phyloP scores from a whole-genome alignment of 2,797 vertebrate species.

The Pangasius sanitwongsei region DNA sequence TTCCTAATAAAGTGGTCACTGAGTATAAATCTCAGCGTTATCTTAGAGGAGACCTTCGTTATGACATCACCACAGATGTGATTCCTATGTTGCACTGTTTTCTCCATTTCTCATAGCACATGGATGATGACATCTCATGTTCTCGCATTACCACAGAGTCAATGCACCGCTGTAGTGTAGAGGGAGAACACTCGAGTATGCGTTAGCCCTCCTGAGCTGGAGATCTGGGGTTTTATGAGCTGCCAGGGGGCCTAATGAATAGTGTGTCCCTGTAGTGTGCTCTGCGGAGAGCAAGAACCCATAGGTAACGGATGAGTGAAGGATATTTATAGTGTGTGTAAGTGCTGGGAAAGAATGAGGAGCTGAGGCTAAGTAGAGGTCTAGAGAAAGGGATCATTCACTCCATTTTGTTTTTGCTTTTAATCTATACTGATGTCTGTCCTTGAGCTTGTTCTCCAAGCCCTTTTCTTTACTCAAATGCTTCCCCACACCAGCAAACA shows the following conservation, averaged over 20 bases:
- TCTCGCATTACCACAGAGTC: conserved; percentile 45
- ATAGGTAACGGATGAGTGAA: conserved; percentile 34
- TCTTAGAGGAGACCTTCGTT: background rate
- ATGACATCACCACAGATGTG: background rate
- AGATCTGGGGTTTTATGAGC: conserved; percentile 49
- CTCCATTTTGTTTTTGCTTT: background rate
- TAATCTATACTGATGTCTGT: conserved; percentile 15
- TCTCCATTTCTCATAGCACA: conserved; percentile 43
- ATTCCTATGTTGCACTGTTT: background rate
- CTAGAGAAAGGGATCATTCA: conserved; percentile 2
- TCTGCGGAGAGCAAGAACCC: conserved; percentile 1
- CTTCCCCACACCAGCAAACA: conserved; percentile 10
- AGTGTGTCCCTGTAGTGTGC: conserved; percentile 32
- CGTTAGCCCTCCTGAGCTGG: conserved; percentile 18
- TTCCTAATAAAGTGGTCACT: background rate
- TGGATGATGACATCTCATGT: conserved; percentile 37
- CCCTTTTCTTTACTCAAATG: background rate
- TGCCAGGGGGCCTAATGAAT: conserved; percentile 48
- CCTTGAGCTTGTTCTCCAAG: conserved; percentile 21
- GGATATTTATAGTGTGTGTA: conserved; percentile 44
- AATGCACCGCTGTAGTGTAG: background rate
- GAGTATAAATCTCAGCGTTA: background rate
- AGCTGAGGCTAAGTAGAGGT: conserved; percentile 29
- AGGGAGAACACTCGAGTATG: conserved; percentile 28
- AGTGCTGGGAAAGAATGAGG: conserved; percentile 27